Evolutionary conservation across 2,888 invertebrate species (phyloP).

Genomic region (Petrolisthes manimaculis): DNA sequence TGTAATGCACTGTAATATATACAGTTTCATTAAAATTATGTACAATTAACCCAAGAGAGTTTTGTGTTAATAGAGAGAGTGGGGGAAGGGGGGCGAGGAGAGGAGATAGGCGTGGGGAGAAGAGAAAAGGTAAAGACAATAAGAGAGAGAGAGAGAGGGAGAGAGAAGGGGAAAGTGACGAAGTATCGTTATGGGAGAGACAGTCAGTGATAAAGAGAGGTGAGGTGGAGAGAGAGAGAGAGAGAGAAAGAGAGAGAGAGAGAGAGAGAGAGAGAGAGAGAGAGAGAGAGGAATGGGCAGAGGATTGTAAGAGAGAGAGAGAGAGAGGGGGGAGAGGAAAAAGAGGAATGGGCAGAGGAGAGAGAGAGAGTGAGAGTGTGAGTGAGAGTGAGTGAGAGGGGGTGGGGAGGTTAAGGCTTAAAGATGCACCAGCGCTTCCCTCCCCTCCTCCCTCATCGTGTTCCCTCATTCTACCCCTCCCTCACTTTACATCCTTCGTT

Average conservation of each 20-base stretch:
- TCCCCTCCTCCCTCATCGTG: neutral
- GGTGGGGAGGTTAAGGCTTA: neutral
- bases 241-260: neutral
- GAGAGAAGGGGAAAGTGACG: neutral
- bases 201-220: neutral
- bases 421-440: neutral
- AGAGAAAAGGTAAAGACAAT: no score
- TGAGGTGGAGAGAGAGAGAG: neutral
- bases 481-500: neutral
- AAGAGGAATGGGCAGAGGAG: neutral
- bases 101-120: neutral
- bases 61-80: neutral
- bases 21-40: no score
- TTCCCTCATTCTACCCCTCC: neutral
- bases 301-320: neutral
- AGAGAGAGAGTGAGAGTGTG: neutral
- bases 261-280: slow-evolving; percentile 2
- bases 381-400: neutral
- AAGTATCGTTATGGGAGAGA: neutral
- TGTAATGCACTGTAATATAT: no score
- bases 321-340: neutral
- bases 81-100: neutral
- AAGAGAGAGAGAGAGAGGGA: neutral
- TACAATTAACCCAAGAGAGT: no score
- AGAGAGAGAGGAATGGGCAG: neutral